These are phyloP conservation scores for Peromyscus eremicus DNA, from an alignment of 2,797 vertebrate species.

Conservation along the genomic window DNA sequence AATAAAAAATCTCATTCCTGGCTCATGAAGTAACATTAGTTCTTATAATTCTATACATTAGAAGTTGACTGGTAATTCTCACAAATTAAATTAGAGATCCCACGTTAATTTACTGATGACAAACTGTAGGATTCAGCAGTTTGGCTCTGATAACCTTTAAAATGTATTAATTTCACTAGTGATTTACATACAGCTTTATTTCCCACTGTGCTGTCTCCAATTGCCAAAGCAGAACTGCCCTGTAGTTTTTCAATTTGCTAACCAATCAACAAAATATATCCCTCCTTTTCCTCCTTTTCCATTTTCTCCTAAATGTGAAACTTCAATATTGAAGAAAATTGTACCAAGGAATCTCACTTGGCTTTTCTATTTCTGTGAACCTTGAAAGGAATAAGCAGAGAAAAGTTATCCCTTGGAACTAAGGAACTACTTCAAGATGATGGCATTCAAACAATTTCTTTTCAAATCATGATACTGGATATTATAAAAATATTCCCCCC, in stretches of 20 bases:
- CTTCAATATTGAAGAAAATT: slow-evolving; percentile 84
- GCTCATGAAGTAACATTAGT: slow-evolving; percentile 60
- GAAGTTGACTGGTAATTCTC: slow-evolving; percentile 66
- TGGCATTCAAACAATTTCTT: slow-evolving; percentile 66
- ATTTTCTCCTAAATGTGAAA: slow-evolving; percentile 77
- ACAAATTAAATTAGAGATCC: slow-evolving; percentile 86
- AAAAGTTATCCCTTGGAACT: slow-evolving; percentile 74
- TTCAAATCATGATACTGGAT: slow-evolving; percentile 46
- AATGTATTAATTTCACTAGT: slow-evolving; percentile 85
- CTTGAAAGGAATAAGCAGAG: slow-evolving; percentile 84
- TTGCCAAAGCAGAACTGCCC: slow-evolving; percentile 76
- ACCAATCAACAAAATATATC: slow-evolving; percentile 82
- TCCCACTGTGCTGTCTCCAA: slow-evolving; percentile 79
- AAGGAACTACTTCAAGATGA: slow-evolving; percentile 70
- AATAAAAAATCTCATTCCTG: slow-evolving; percentile 72
- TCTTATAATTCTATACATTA: slow-evolving; percentile 73
- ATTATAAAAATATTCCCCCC: slow-evolving; percentile 67
- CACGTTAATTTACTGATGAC: slow-evolving; percentile 83
- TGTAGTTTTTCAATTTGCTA: slow-evolving; percentile 80
- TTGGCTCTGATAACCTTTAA: slow-evolving; percentile 86
- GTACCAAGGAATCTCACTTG: slow-evolving; percentile 82
- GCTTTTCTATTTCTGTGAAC: slow-evolving; percentile 83
- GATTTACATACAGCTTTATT: slow-evolving; percentile 85
- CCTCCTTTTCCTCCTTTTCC: slow-evolving; percentile 74
- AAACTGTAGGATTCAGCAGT: slow-evolving; percentile 86